Evolutionary conservation across 2,888 invertebrate species (phyloP), one percentile per base, ranked within the genome.

Genomic region (Spilarctia lutea): DNA sequence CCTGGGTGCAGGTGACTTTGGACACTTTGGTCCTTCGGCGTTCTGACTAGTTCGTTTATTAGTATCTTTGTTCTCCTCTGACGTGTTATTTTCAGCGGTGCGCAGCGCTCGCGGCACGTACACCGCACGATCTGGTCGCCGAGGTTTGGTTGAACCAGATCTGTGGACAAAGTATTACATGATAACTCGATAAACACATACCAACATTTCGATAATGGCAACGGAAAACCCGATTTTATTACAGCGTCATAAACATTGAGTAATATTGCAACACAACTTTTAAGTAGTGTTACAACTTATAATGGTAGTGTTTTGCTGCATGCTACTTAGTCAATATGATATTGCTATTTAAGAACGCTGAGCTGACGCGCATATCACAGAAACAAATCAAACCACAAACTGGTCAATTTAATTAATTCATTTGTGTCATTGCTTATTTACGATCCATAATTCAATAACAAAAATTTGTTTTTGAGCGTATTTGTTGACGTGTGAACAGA

Each of bases 31-130:
- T 45, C 81, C 83, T 72, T 92, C 92, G 27, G 89, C 81, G 77
- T 86, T 87, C 81, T 90, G 90, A 81, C 88, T 88, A 74, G 89
- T 85, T 77, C 90, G 89, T 65, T 79, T 87, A 66, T 82, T 73
- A 67, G 88, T 85, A 39, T 88, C 84, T 77, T 90, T 90, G 76
- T 68, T 80, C 48, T 92, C 92, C 52, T 91, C 90, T 10, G 83
- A 69, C 11, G 82, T 72, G 60, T 79, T 86, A 65, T 77, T 86
- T 68, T 93, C 91, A n/a, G 93, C 88, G 42, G 90, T 86, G 76
- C 97, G 96, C 79, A 97, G 95, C 78, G 97, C 97, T 88, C 97
- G 96, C 77, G 98, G 98, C 78, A 98, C 97, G 95, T 98, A 98
- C 71, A 98, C 97, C 33, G 97, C 98, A 65, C 97, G 97, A 91